Evolutionary conservation across 2,113 vertebrate genomes (phyloP).

Genomic region (Gnathonemus longibarbis): DNA sequence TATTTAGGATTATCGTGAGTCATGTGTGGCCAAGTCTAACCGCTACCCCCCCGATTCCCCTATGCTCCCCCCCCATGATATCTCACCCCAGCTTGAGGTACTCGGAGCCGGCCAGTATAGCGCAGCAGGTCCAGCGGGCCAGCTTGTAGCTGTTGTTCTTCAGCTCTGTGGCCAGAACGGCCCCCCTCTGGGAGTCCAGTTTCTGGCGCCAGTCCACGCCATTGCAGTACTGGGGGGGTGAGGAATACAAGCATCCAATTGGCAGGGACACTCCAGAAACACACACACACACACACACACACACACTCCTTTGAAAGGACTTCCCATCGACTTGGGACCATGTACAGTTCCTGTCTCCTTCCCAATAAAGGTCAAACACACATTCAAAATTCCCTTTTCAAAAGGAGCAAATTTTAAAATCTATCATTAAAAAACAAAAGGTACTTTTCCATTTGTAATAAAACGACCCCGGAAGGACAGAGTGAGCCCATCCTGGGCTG

Average conservation of each 20-base stretch:
- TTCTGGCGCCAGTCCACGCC: constrained; percentile 99
- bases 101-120: constrained; percentile 88
- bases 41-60: neutral
- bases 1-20: neutral
- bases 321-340: neutral
- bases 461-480: neutral
- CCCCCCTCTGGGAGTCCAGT: constrained; percentile 93
- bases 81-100: constrained; percentile 96
- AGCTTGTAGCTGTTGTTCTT: constrained; percentile 99
- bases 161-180: constrained; percentile 93
- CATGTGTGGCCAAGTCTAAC: neutral
- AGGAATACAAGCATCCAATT: neutral
- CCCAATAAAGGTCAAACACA: neutral
- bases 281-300: neutral
- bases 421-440: neutral
- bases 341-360: neutral
- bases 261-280: neutral
- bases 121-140: constrained; percentile 95
- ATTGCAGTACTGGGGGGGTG: constrained; percentile 75
- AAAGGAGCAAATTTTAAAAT: neutral
- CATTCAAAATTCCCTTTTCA: neutral
- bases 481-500: neutral
- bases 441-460: neutral
- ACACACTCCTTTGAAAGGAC: neutral
- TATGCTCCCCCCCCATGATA: neutral